phyloP scores from a whole-genome alignment of 1,140 invertebrate species.

The Heliothis subflexa region DNA sequence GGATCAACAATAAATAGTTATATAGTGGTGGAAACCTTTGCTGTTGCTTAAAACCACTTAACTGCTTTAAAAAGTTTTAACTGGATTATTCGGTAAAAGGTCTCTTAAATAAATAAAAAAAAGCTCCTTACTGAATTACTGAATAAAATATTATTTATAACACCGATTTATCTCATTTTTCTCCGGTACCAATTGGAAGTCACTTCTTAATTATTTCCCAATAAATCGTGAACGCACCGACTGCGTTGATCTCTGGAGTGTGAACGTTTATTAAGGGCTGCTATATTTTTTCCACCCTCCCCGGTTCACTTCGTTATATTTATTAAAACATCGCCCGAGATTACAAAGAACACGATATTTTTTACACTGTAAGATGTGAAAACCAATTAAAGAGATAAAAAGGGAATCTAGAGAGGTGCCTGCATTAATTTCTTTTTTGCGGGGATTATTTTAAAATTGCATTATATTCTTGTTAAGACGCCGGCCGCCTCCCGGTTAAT shows the following conservation, averaged over 20 bases:
- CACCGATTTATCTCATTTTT: slow-evolving; percentile 58
- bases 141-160: slow-evolving; percentile 5
- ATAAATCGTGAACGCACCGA: slow-evolving; percentile 80
- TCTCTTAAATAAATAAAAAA: neutral
- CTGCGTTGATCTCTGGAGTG: slow-evolving; percentile 84
- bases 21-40: too few species aligned
- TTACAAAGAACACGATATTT: slow-evolving; percentile 86
- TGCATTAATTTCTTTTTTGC: slow-evolving; percentile 86
- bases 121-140: neutral
- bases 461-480: slow-evolving; percentile 86
- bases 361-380: slow-evolving; percentile 86
- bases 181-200: slow-evolving; percentile 40
- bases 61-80: too few species aligned
- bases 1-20: too few species aligned
- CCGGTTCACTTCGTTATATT: slow-evolving; percentile 84
- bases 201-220: slow-evolving; percentile 79
- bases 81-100: too few species aligned
- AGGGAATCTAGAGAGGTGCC: slow-evolving; percentile 84
- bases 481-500: slow-evolving; percentile 78
- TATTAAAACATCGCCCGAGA: slow-evolving; percentile 86
- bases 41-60: too few species aligned
- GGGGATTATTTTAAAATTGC: slow-evolving; percentile 87
- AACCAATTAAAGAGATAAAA: slow-evolving; percentile 87
- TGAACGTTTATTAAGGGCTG: slow-evolving; percentile 84
- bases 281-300: slow-evolving; percentile 79